Conservation (phyloP, 1,140 invertebrate species). For the Drosophila nigrodunni region DNA sequence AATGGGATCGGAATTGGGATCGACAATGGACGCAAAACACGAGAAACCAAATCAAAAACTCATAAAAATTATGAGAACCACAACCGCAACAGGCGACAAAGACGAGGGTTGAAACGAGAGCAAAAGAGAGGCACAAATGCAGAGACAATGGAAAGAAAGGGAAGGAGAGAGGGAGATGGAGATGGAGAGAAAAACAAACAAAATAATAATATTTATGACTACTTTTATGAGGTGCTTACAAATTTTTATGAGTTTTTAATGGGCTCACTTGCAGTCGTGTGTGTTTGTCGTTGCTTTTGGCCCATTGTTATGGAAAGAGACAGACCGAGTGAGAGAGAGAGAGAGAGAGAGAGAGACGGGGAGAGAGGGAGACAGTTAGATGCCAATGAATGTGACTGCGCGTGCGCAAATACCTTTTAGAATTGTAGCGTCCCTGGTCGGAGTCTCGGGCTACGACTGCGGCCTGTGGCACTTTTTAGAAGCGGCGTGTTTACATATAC, state of each 20-base stretch:
- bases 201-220: constrained; percentile 84
- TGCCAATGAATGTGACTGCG: constrained; percentile 68
- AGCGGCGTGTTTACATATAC: constrained; percentile 72
- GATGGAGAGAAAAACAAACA: constrained; percentile 42
- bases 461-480: constrained; percentile 51
- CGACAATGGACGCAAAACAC: constrained; percentile 48
- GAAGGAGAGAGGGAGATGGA: constrained; percentile 23
- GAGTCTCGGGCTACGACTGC: no score
- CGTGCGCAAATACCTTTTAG: constrained; percentile 83
- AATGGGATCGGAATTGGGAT: constrained; percentile 36
- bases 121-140: constrained; percentile 1
- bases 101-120: constrained; percentile 63
- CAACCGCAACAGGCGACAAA: constrained; percentile 58
- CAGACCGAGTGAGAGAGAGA: constrained; percentile 17
- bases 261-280: constrained; percentile 62
- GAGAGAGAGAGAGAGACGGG: constrained; percentile 14
- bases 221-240: constrained; percentile 85
- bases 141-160: neutral
- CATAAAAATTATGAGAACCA: constrained; percentile 78
- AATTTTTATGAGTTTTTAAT: constrained; percentile 85
- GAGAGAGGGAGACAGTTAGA: neutral
- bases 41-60: constrained; percentile 75
- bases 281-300: constrained; percentile 34
- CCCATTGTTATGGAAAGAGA: constrained; percentile 28
- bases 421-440: constrained; percentile 25